Evolutionary conservation across 2,888 invertebrate species (phyloP).

Genomic region (Chrysina gloriosa): DNA sequence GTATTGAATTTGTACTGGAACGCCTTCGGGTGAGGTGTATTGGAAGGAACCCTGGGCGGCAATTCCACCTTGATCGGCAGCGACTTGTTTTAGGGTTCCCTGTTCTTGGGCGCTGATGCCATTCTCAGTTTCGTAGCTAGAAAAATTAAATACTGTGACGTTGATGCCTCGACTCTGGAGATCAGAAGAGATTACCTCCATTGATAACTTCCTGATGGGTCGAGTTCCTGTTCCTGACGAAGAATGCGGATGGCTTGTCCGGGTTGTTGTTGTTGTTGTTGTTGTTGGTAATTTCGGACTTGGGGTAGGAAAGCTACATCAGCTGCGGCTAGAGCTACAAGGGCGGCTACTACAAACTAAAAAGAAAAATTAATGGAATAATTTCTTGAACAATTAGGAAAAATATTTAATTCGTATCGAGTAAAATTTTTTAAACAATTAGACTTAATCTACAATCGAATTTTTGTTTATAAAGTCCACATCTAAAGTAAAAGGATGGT

Average conservation of each 20-base stretch:
- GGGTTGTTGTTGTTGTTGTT: constrained; percentile 61
- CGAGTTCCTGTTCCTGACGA: constrained; percentile 41
- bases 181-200: constrained; percentile 64
- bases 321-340: constrained; percentile 27
- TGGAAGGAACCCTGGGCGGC: constrained; percentile 71
- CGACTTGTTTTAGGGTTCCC: constrained; percentile 67
- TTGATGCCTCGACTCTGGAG: neutral
- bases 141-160: neutral
- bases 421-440: neutral
- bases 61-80: constrained; percentile 25
- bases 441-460: neutral
- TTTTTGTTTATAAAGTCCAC: neutral
- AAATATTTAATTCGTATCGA: neutral
- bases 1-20: constrained; percentile 70
- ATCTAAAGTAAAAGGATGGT: neutral
- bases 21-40: constrained; percentile 74
- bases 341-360: constrained; percentile 31
- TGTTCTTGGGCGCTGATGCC: constrained; percentile 68
- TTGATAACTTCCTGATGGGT: constrained; percentile 63
- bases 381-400: neutral
- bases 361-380: constrained; percentile 8
- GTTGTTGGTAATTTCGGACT: constrained; percentile 5
- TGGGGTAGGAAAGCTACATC: constrained; percentile 30
- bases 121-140: constrained; percentile 71
- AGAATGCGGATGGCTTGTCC: constrained; percentile 37